Conservation (phyloP, 1,140 invertebrate genomes). For the Pseudachorutes palmiensis region DNA sequence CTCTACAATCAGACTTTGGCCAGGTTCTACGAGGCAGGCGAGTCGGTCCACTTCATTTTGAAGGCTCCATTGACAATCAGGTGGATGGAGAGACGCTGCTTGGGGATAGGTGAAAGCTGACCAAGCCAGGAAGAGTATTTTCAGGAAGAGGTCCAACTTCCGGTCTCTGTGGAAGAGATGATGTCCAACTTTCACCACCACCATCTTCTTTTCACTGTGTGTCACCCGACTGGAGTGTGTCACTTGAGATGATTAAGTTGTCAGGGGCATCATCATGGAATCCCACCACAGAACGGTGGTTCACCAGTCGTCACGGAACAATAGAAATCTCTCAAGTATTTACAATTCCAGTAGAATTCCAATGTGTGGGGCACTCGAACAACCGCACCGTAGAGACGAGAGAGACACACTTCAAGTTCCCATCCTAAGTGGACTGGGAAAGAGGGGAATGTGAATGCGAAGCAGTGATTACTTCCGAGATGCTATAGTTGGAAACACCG, state of each 20-base stretch:
- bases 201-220: neutral
- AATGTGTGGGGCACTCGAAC: neutral
- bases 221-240: neutral
- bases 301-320: neutral
- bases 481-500: neutral
- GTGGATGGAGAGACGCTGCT: conserved; percentile 29
- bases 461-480: neutral
- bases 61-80: conserved; percentile 35
- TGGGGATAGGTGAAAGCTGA: neutral
- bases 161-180: neutral
- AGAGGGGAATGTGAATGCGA: neutral
- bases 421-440: too few species aligned
- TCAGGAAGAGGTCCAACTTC: neutral
- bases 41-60: conserved; percentile 35
- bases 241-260: conserved; percentile 9
- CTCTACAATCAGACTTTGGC: conserved; percentile 35
- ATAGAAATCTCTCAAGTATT: conserved; percentile 1
- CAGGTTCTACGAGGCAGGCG: conserved; percentile 31
- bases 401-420: neutral
- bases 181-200: neutral
- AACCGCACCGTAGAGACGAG: neutral
- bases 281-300: neutral
- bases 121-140: conserved; percentile 9
- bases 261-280: neutral
- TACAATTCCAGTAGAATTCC: neutral